A percentile compares a stretch with the other conserved stretches of the same genome.
These are phyloP conservation scores for Sitta europaea DNA, from an alignment of 2,113 vertebrate genomes.

Conservation along the genomic window DNA sequence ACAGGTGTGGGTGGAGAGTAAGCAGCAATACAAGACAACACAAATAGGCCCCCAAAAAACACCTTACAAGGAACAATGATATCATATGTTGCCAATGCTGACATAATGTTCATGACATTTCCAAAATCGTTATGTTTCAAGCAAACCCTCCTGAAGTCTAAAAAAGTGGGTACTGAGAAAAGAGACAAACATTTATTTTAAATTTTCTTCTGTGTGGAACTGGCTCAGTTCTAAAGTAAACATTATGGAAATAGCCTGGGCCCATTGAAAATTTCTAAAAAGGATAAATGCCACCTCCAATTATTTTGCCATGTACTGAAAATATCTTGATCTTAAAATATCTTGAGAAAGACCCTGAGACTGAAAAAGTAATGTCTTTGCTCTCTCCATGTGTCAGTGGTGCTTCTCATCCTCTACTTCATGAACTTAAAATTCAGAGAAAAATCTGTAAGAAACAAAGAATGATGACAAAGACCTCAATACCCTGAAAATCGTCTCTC, in stretches of 20 bases:
- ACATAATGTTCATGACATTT: not conserved
- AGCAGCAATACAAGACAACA: not conserved
- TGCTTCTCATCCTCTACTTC: not conserved
- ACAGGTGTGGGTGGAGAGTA: not conserved
- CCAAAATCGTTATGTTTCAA: not conserved
- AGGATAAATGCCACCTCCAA: not conserved
- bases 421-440: not conserved
- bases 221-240: not conserved
- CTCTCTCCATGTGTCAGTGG: not conserved
- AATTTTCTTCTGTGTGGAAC: not conserved
- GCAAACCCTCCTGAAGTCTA: not conserved
- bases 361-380: not conserved
- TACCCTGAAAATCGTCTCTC: not conserved
- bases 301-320: conserved; percentile 6
- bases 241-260: not conserved
- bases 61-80: not conserved
- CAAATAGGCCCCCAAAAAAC: not conserved
- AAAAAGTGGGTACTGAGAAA: not conserved
- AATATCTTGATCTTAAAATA: conserved; percentile 33
- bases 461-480: not conserved
- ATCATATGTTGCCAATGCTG: not conserved
- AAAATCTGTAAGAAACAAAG: not conserved
- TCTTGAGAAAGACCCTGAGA: not conserved
- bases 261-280: not conserved
- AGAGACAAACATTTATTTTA: not conserved